Evolutionary conservation across 2,113 vertebrate species (phyloP).

Genomic region (Panurus biarmicus): DNA sequence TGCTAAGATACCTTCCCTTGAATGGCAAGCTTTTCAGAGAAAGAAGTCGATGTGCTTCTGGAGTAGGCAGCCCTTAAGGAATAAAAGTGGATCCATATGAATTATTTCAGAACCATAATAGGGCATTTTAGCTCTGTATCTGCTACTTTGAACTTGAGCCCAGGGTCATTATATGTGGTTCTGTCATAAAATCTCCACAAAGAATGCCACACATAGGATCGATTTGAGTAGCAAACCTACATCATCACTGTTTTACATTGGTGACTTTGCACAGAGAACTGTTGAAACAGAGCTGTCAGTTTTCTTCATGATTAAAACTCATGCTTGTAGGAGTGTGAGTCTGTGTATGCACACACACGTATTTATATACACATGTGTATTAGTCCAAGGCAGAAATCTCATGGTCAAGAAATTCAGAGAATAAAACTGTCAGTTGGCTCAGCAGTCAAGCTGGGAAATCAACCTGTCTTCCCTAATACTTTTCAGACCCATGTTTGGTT

Average conservation of each 20-base stretch:
- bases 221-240: neutral
- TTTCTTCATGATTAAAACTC: neutral
- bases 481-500: neutral
- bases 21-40: neutral
- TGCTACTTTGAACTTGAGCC: neutral
- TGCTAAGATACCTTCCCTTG: neutral
- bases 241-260: neutral
- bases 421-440: neutral
- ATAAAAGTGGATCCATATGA: neutral
- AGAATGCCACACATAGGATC: neutral
- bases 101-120: neutral
- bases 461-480: neutral
- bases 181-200: neutral
- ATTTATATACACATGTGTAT: neutral
- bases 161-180: neutral
- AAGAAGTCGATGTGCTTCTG: neutral
- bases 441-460: neutral
- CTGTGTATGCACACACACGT: rapidly evolving
- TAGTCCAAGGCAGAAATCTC: neutral
- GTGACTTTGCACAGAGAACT: neutral
- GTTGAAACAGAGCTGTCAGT: neutral
- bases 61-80: neutral
- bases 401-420: neutral
- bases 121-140: neutral
- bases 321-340: neutral